These are phyloP conservation scores for Drosophila quasianomalipes DNA, from an alignment of 2,888 invertebrate genomes.

Conservation along the genomic window DNA sequence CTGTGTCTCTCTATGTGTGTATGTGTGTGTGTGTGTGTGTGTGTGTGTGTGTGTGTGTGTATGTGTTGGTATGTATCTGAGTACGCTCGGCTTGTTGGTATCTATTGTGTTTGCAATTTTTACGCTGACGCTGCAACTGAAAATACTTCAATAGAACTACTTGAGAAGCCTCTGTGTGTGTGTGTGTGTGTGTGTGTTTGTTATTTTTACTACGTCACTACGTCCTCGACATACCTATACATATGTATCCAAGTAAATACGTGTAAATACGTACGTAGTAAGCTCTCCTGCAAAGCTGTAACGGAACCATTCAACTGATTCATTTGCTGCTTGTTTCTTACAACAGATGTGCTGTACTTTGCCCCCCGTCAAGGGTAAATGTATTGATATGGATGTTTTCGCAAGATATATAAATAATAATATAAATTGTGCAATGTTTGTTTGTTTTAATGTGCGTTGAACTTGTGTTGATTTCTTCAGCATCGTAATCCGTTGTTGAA, in stretches of 20 bases:
- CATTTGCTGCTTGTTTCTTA: conserved; percentile 17
- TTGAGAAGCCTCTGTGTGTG: conserved; percentile 39
- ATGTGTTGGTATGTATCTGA: conserved; percentile 39
- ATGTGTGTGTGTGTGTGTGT: conserved; percentile 12
- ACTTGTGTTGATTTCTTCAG: not conserved
- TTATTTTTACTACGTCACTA: conserved; percentile 58
- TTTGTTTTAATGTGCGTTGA: not conserved
- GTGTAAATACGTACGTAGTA: not conserved
- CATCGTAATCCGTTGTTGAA: not conserved
- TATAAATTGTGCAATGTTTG: not conserved
- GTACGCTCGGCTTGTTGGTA: conserved; percentile 59
- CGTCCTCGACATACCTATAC: conserved; percentile 64
- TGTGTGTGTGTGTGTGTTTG: conserved; percentile 18
- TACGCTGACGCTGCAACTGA: conserved; percentile 72
- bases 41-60: conserved; percentile 18
- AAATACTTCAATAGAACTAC: conserved; percentile 63
- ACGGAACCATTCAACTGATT: conserved; percentile 20
- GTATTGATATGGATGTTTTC: not conserved
- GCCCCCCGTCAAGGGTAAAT: not conserved
- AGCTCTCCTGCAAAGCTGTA: conserved; percentile 11
- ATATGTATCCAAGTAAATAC: conserved; percentile 7
- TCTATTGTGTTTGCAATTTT: conserved; percentile 70
- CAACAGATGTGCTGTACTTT: not conserved
- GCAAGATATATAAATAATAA: not conserved
- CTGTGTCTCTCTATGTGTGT: conserved; percentile 9